Evolutionary conservation across 2,797 vertebrate genomes (phyloP), one percentile per base, ranked within the genome.

Genomic region (Chelon auratus): DNA sequence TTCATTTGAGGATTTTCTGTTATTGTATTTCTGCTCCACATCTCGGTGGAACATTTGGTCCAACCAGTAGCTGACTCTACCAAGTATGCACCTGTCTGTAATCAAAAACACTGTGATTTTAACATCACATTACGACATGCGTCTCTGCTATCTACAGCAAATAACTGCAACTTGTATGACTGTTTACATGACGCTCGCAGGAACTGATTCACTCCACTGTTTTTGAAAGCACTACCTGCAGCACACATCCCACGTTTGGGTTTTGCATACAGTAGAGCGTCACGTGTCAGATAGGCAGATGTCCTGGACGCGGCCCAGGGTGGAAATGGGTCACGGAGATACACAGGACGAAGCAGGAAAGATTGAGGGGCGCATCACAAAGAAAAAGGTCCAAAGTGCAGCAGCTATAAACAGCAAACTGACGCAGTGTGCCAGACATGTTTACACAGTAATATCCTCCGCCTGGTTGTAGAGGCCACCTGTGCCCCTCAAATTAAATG

Each of bases 391-490:
- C 86, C 90, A 92, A 91, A 92, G 88, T 90, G 57, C 89, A 84
- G 68, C 66, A 65, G 77, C 87, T 84, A 78, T 75, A 65, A 84
- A 82, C 65, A 81, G 77, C 67, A 61, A 75, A 71, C 85, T 88
- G 90, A 87, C 76, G 55, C 88, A 83, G 81, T 70, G 33, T 63
- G 68, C 77, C 82, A 82, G 84, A 72, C 62, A 50, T 94, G 93
- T 94, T 94, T 94, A 81, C 92, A 89, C 87, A 94, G 90, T 80
- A 68, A 88, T 86, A 75, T 85, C 72, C 77, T 72, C 72, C 68
- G 84, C 71, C 79, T 78, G 64, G 67, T 52, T 24, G 14, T 17
- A 47, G 66, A 62, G 62, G 58, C 80, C 71, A 81, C 78, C 73
- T 67, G 80, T 62, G 59, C 42, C 13, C 55, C 58, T 78, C 71